Conservation (phyloP, 2,888 invertebrate species). For the Spodoptera littoralis region DNA sequence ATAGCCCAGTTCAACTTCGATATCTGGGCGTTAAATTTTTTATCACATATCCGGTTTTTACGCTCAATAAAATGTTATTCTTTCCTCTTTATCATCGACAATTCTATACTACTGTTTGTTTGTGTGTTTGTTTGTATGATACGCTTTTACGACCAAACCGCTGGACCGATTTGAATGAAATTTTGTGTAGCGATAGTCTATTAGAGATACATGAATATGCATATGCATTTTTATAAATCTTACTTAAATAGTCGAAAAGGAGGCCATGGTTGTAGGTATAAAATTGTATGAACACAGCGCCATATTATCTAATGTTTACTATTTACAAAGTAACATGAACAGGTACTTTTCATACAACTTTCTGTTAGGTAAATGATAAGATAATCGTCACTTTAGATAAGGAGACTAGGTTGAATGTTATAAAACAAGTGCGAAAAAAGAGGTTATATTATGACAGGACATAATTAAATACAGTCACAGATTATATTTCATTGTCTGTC, state of each 20-base stretch:
- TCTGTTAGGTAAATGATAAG: conserved; percentile 57
- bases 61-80: conserved; percentile 23
- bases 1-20: conserved; percentile 42
- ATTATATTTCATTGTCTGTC: too few species aligned
- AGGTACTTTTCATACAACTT: conserved; percentile 51
- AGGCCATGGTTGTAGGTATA: conserved; percentile 1
- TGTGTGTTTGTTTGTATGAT: too few species aligned
- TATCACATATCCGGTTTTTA: conserved; percentile 31
- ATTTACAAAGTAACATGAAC: conserved; percentile 42
- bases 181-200: too few species aligned
- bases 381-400: conserved; percentile 49
- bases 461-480: conserved; percentile 1
- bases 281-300: conserved; percentile 41
- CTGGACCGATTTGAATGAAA: too few species aligned
- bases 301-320: conserved; percentile 54
- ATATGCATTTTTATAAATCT: too few species aligned
- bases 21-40: conserved; percentile 24
- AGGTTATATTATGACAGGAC: conserved; percentile 23
- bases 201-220: too few species aligned
- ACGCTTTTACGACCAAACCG: too few species aligned
- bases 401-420: conserved; percentile 40
- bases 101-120: too few species aligned
- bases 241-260: too few species aligned
- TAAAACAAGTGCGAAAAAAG: conserved; percentile 20
- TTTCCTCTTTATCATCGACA: conserved; percentile 10